Evolutionary conservation across 2,888 invertebrate genomes (phyloP), one percentile per base, ranked within the genome.

Genomic region (Villa cingulata): DNA sequence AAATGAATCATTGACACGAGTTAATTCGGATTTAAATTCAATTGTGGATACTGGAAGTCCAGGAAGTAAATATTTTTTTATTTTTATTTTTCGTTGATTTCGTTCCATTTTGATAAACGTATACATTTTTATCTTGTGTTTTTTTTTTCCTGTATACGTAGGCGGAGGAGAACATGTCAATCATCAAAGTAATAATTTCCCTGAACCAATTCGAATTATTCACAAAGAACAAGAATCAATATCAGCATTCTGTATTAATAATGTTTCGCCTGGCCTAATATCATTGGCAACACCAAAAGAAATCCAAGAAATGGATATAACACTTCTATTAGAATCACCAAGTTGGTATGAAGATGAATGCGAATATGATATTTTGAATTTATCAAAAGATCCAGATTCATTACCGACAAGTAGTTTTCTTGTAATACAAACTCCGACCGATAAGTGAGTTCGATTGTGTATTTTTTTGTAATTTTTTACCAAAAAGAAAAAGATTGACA

Each of bases 191-290:
- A 32, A 32, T 32, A 32, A 32, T 32, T 9, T 78, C 49, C 75
- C 80, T 49, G 90, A 90, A 62, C 90, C 91, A 12, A 89, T 94
- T 50, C 79, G 95, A 56, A 91, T 98, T 58, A 91, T 98, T 56
- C 97, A 98, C 70, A 96, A 97, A 71, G 98, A 98, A 64, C 95
- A 95, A 70, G 98, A 98, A 69, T 89, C 94, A 48, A 95, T 98
- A 57, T 84, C 92, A 46, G 90, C 97, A 32, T 98, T 98, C 74
- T 95, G 96, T 63, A 77, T 96, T 50, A 96, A 95, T 69, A 86
- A 88, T 76, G 92, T 85, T 17, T 83, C 82, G 56, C 77, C 80
- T 45, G 88, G 90, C 34, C 72, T 87, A 53, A 78, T 98, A 56
- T 88, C 94, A 1, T 77, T 98, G 56, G 90, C 96, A 7, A 98